Evolutionary conservation across 2,113 vertebrate genomes (phyloP), one percentile per base, ranked within the genome.

Genomic region (Phylloscopus whistleri): DNA sequence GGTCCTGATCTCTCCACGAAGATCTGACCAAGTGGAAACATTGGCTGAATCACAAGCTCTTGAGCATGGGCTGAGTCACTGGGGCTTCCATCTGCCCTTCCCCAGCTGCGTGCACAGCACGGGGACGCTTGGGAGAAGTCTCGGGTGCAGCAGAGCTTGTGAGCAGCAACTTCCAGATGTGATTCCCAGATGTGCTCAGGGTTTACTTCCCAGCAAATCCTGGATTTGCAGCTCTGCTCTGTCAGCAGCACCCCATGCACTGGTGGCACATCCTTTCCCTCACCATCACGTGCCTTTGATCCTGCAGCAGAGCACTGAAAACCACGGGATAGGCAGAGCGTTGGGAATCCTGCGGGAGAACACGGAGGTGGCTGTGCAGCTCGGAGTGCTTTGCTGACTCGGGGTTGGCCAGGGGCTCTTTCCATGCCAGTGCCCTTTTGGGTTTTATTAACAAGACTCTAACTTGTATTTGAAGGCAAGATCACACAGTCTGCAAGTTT

Each of bases 191-290:
- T 62, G n/a, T 19, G 8, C 70, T 83, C 70, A 16, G 55, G 49
- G 30, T 35, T 69, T 53, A 6, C 63, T 41, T 59, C 28, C 35
- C 83, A 31, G 49, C 13, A n/a, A 67, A 28, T 0, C 1, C 59
- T 66, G 83, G 55, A 19, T 53, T 24, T 46, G 81, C 91, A 75
- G 73, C 88, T 58, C 14, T 48, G 84, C 59, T 24, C 67, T 41
- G 30, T 3, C 63, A 35, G 83, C 76, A 64, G 48, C 13, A 3
- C 27, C 31, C 67, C 2, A 0, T 8, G 72, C n/a, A 1, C 4
- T 4, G 51, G 13, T 13, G 48, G 55, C 55, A 35, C 31, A 0
- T 60, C n/a, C 59, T 15, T 24, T 4, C 39, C 55, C 58, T 10
- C 39, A 3, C 14, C 43, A 11, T 41, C 37, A 4, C 9, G 12